Evolutionary conservation across 1,140 invertebrate genomes (phyloP).

Genomic region (Conopomorpha cramerella): DNA sequence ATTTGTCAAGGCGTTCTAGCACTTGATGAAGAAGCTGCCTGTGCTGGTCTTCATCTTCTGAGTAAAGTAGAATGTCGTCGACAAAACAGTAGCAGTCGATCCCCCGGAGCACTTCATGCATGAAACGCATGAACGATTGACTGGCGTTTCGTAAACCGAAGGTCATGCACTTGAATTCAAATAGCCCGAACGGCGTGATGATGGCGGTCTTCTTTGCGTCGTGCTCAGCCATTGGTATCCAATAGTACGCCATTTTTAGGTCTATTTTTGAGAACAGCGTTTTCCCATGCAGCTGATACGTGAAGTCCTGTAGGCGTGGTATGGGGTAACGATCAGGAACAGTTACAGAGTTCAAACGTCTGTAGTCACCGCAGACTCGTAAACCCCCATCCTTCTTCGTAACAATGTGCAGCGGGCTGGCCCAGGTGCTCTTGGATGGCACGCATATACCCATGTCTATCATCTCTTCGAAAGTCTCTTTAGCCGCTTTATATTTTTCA

Average conservation of each 20-base stretch:
- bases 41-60: no score
- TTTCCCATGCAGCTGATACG: conserved; percentile 20
- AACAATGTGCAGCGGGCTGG: conserved; percentile 28
- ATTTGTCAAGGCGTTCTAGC: conserved; percentile 13
- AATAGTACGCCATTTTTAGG: conserved; percentile 45
- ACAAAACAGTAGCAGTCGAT: conserved; percentile 18
- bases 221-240: conserved; percentile 13
- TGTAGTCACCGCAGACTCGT: no score
- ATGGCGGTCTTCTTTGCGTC: conserved; percentile 27
- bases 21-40: conserved; percentile 17
- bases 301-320: no score
- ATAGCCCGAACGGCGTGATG: no score
- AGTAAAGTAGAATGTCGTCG: no score
- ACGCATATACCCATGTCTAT: conserved; percentile 17
- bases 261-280: conserved; percentile 48
- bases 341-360: no score
- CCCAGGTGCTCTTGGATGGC: conserved; percentile 22
- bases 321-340: no score
- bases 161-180: conserved; percentile 12
- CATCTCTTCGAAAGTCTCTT: conserved; percentile 17
- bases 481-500: conserved; percentile 14
- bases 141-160: conserved; percentile 25
- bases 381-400: conserved; percentile 34
- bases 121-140: conserved; percentile 53
- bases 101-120: conserved; percentile 33